These are phyloP conservation scores for Liodrosophila aerea DNA, from an alignment of 2,888 invertebrate genomes.

Conservation along the genomic window DNA sequence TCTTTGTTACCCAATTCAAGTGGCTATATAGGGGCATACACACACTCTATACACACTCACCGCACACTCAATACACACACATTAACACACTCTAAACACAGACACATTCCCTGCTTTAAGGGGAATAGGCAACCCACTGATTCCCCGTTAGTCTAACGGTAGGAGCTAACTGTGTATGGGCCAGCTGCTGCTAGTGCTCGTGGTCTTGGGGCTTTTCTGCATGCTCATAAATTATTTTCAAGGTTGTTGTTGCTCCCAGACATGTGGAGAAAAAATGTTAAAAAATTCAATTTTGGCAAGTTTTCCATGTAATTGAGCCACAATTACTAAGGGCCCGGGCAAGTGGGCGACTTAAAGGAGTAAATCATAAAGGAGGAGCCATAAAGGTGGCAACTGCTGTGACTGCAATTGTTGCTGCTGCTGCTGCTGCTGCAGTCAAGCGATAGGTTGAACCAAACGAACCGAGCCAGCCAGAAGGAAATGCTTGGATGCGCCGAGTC, in stretches of 20 bases:
- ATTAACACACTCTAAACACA: constrained; percentile 2
- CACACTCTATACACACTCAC: no score
- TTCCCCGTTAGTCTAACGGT: no score
- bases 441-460: constrained; percentile 74
- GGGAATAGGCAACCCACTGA: constrained; percentile 27
- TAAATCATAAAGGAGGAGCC: constrained; percentile 71
- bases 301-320: constrained; percentile 76
- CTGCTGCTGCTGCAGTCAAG: constrained; percentile 58
- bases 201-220: constrained; percentile 36
- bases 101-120: no score
- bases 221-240: constrained; percentile 66
- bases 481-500: constrained; percentile 75
- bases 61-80: constrained; percentile 6
- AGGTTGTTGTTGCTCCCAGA: constrained; percentile 42
- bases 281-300: constrained; percentile 76
- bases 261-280: constrained; percentile 62
- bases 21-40: no score
- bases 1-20: no score
- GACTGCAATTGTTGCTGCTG: background rate
- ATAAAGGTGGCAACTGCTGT: constrained; percentile 43
- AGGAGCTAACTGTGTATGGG: constrained; percentile 21
- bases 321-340: constrained; percentile 53
- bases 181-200: constrained; percentile 28
- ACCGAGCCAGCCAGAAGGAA: constrained; percentile 75
- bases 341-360: constrained; percentile 60